phyloP scores from a whole-genome alignment of 2,113 vertebrate species.

The Cyprinodon variegatus region DNA sequence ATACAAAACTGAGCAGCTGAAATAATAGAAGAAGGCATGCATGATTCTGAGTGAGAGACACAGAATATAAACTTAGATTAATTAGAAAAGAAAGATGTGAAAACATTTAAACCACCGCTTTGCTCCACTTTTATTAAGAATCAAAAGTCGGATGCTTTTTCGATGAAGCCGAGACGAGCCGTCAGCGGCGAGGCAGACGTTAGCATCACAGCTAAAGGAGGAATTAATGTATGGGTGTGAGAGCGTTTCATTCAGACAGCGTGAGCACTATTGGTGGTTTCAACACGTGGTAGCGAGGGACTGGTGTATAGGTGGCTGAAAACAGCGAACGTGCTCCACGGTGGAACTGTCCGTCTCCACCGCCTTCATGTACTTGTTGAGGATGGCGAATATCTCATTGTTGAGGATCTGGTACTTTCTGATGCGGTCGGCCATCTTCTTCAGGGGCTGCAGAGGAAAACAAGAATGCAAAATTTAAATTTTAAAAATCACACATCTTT shows the following conservation, averaged over 20 bases:
- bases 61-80: slow-evolving; percentile 16
- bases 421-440: slow-evolving; percentile 99
- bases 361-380: slow-evolving; percentile 99
- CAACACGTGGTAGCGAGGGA: slow-evolving; percentile 98
- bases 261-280: slow-evolving; percentile 50
- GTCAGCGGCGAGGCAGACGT: slow-evolving; percentile 61
- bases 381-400: slow-evolving; percentile 98
- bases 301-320: slow-evolving; percentile 99
- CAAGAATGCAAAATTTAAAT: slow-evolving; percentile 9
- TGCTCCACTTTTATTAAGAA: slow-evolving; percentile 38
- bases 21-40: slow-evolving; percentile 66
- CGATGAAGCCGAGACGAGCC: slow-evolving; percentile 34
- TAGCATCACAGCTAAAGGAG: slow-evolving; percentile 54
- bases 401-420: slow-evolving; percentile 99
- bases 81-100: slow-evolving; percentile 40
- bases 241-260: slow-evolving; percentile 19
- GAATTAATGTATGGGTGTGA: slow-evolving; percentile 23
- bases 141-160: slow-evolving; percentile 49
- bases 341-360: slow-evolving; percentile 99
- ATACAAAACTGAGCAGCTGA: slow-evolving; percentile 46
- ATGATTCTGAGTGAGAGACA: slow-evolving; percentile 59
- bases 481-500: background rate
- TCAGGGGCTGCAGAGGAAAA: slow-evolving; percentile 85
- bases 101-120: slow-evolving; percentile 49
- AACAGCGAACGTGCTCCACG: slow-evolving; percentile 97